These are phyloP conservation scores for Xerus inauris DNA, from an alignment of 2,113 vertebrate genomes.

Conservation along the genomic window DNA sequence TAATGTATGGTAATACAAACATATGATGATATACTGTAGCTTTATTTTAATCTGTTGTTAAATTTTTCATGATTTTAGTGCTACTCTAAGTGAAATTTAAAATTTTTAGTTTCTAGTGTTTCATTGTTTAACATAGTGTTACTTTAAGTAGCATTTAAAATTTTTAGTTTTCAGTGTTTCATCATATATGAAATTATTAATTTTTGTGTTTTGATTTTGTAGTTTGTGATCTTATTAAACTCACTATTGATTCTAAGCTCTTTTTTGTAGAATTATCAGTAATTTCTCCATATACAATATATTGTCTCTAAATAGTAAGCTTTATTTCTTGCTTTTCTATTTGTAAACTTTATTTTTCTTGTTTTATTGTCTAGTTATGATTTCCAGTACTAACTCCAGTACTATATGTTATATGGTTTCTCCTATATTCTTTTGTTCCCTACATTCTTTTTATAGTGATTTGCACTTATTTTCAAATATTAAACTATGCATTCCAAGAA, in stretches of 20 bases:
- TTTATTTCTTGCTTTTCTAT: background rate
- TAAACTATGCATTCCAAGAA: background rate
- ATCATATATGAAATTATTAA: background rate
- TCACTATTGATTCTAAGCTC: background rate
- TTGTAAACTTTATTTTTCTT: background rate
- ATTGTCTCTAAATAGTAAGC: background rate
- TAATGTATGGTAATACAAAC: background rate
- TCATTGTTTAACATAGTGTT: background rate
- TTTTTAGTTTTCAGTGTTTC: background rate
- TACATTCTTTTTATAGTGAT: background rate
- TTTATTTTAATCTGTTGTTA: background rate
- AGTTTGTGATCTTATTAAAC: background rate
- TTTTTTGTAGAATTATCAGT: background rate
- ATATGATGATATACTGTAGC: background rate
- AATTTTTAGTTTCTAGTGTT: background rate
- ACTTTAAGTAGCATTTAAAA: background rate
- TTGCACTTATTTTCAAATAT: background rate
- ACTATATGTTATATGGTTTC: background rate
- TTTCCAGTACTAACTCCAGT: background rate
- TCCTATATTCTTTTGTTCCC: background rate
- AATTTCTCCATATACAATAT: background rate
- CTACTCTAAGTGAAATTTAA: background rate
- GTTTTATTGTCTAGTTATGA: background rate
- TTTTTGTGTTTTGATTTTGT: background rate
- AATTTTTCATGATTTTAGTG: background rate